Conservation (phyloP, 1,140 invertebrate species). For the Nasonia longicornis region DNA sequence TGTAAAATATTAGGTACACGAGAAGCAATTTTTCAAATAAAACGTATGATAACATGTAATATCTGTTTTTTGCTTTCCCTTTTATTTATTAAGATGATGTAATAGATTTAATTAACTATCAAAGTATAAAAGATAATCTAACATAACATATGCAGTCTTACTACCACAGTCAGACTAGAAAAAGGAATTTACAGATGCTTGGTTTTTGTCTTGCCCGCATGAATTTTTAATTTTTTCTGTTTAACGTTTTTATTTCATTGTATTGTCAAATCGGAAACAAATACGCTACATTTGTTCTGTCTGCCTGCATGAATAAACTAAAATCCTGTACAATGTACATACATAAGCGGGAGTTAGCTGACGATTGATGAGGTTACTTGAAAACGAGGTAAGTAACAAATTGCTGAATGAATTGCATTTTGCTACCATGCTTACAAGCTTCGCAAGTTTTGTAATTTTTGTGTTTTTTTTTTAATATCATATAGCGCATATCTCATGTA, state of each 20-base stretch:
- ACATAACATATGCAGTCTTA: not conserved
- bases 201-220: conserved; percentile 54
- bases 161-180: not conserved
- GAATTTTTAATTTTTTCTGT: conserved; percentile 50
- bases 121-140: not conserved
- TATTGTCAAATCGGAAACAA: conserved; percentile 48
- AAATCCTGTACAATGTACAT: conserved; percentile 52
- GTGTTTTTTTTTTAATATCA: conserved; percentile 8
- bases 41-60: conserved; percentile 54
- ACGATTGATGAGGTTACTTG: not conserved
- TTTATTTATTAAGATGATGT: not conserved
- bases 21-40: conserved; percentile 58
- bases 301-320: conserved; percentile 60
- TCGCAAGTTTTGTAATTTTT: conserved; percentile 10
- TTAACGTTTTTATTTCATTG: conserved; percentile 57
- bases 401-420: conserved; percentile 24
- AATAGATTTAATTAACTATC: not conserved
- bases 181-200: conserved; percentile 3
- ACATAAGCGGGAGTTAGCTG: conserved; percentile 47
- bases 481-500: not conserved
- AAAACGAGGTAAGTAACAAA: conserved; percentile 48
- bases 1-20: conserved; percentile 61
- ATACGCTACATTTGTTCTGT: conserved; percentile 46
- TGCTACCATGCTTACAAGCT: conserved; percentile 39
- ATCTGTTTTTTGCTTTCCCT: conserved; percentile 25